Percentiles rank a stretch among this genome's conserved stretches.
phyloP scores from a whole-genome alignment of 2,888 invertebrate species.

The Ormia ochracea region DNA sequence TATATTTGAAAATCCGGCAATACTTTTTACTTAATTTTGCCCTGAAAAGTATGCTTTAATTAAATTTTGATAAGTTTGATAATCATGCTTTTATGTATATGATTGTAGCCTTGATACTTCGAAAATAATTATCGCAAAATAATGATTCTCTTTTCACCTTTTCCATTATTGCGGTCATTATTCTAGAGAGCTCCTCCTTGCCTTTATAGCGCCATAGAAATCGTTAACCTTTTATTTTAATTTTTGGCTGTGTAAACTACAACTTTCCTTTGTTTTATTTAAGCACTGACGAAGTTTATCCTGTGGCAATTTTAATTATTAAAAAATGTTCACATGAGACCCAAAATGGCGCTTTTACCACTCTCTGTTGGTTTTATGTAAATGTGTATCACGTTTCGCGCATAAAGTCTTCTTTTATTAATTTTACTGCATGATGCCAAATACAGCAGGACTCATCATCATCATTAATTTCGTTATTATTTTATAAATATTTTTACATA shows the following conservation, averaged over 20 bases:
- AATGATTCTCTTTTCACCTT: background rate
- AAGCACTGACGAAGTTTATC: constrained; percentile 18
- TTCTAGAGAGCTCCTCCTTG: constrained; percentile 24
- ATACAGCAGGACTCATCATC: background rate
- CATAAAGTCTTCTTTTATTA: constrained; percentile 32
- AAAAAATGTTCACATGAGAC: constrained; percentile 43
- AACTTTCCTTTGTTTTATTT: constrained; percentile 38
- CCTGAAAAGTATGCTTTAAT: background rate
- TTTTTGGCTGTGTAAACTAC: background rate
- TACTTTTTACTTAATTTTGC: background rate
- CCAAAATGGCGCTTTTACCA: background rate
- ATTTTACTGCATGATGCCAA: constrained; percentile 33
- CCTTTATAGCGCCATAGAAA: constrained; percentile 11
- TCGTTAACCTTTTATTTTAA: constrained; percentile 35
- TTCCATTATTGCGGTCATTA: background rate
- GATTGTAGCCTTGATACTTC: too few species aligned
- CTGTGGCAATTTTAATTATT: constrained; percentile 47
- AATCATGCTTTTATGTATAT: too few species aligned
- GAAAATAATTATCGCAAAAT: background rate
- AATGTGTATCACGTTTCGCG: constrained; percentile 57
- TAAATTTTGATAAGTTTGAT: too few species aligned
- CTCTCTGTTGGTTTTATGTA: constrained; percentile 34
- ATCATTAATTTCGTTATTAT: constrained; percentile 53
- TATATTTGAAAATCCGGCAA: background rate
- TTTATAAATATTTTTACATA: constrained; percentile 38